These are phyloP conservation scores for Ophiothrix spiculata DNA, from an alignment of 35 echinoderm and acorn worm species.

Conservation along the genomic window DNA sequence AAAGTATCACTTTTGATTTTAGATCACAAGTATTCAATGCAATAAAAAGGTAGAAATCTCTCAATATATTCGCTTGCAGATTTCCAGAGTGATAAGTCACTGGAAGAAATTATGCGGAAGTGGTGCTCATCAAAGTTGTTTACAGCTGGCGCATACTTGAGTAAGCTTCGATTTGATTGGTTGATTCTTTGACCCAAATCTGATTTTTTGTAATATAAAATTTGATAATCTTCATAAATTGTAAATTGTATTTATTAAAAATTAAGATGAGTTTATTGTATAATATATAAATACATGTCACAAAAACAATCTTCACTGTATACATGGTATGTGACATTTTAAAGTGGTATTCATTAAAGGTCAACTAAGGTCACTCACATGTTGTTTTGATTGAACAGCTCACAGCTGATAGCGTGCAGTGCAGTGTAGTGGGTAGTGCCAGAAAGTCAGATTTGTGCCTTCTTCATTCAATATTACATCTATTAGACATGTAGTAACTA, in stretches of 20 bases:
- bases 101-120: neutral
- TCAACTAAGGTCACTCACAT: too few relatives aligned
- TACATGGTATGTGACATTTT: neutral
- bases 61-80: neutral
- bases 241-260: neutral
- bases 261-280: neutral
- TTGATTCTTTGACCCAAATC: neutral
- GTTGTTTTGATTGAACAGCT: neutral
- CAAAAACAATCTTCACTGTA: neutral
- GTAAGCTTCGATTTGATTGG: neutral
- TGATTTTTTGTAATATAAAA: neutral
- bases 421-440: neutral
- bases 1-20: neutral
- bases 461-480: neutral
- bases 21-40: neutral
- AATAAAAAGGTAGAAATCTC: neutral
- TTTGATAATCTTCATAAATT: neutral
- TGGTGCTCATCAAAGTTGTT: neutral
- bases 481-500: neutral
- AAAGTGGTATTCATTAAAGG: neutral
- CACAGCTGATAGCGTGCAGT: neutral
- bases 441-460: neutral
- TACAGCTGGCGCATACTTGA: neutral
- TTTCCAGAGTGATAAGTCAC: neutral
- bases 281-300: neutral